Evolutionary conservation across 2,888 invertebrate species (phyloP).

Genomic region (Dolichomitus sp.): DNA sequence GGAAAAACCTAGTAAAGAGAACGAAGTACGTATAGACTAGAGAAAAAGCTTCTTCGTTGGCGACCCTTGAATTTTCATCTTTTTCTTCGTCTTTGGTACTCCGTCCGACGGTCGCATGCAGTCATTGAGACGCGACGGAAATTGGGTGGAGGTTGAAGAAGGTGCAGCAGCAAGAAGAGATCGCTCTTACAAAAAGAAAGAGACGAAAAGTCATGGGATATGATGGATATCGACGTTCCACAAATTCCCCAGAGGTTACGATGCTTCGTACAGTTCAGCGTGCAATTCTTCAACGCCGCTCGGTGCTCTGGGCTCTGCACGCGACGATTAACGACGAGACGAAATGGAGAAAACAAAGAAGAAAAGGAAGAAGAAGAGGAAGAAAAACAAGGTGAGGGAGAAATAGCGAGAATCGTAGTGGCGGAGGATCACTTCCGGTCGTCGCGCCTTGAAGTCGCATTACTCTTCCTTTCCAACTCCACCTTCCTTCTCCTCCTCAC

Average conservation of each 20-base stretch:
- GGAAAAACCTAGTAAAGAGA: neutral
- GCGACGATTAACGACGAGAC: conserved; percentile 56
- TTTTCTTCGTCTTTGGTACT: conserved; percentile 18
- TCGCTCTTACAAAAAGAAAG: neutral
- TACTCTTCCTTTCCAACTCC: conserved; percentile 58
- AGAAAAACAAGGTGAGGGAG: conserved; percentile 6
- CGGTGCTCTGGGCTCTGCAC: conserved; percentile 25
- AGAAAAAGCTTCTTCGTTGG: neutral
- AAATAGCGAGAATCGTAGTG: conserved; percentile 27
- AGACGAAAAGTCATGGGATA: conserved; percentile 33
- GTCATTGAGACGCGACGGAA: conserved; percentile 36
- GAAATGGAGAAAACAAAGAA: conserved; percentile 29
- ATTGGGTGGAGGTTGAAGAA: conserved; percentile 32
- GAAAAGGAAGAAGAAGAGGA: neutral
- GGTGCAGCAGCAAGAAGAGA: conserved; percentile 26
- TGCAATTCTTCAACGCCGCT: conserved; percentile 50
- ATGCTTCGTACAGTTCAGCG: conserved; percentile 44
- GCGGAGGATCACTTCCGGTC: conserved; percentile 64
- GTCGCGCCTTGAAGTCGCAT: conserved; percentile 63
- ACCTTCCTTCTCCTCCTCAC: conserved; percentile 1
- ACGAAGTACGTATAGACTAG: neutral
- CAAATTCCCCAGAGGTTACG: conserved; percentile 49
- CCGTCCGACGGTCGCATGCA: neutral
- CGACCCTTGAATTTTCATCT: conserved; percentile 32
- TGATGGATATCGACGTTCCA: conserved; percentile 64